Evolutionary conservation across 92 coral and sea anemone genomes (phyloP).

Genomic region (Ricordea florida): DNA sequence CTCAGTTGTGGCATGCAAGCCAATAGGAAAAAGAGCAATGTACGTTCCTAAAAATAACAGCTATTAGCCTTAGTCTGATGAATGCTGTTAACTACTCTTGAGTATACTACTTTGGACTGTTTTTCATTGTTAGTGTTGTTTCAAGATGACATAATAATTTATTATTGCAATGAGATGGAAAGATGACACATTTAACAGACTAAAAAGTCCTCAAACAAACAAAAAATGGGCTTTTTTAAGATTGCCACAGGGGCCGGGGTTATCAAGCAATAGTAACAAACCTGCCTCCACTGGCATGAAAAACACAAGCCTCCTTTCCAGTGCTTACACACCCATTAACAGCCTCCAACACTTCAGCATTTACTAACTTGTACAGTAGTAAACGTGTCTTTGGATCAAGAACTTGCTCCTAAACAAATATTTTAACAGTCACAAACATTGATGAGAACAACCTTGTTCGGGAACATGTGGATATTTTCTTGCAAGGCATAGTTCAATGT

Average conservation of each 20-base stretch:
- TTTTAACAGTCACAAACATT: not conserved
- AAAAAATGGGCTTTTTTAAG: too few species aligned
- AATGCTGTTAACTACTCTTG: too few species aligned
- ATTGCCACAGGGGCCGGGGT: too few species aligned
- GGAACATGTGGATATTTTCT: not conserved
- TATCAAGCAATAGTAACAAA: too few species aligned
- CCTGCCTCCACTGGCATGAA: constrained; percentile 95
- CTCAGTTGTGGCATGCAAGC: too few species aligned
- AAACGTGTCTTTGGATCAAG: constrained; percentile 94
- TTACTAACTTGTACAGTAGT: constrained; percentile 89
- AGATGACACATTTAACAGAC: too few species aligned
- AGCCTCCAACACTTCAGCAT: constrained; percentile 79
- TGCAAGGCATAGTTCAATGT: not conserved
- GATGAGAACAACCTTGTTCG: not conserved
- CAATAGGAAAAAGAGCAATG: too few species aligned
- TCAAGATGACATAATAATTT: not conserved
- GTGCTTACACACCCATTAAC: constrained; percentile 97
- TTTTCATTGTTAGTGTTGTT: too few species aligned
- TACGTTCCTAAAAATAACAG: too few species aligned
- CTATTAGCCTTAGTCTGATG: too few species aligned
- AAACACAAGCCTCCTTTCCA: constrained; percentile 97
- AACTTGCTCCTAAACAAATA: constrained; percentile 97
- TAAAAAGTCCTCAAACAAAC: not conserved
- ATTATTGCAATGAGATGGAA: too few species aligned
- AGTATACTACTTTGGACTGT: too few species aligned